phyloP scores from a whole-genome alignment of 2,888 invertebrate species.

The Monochamus alternatus region DNA sequence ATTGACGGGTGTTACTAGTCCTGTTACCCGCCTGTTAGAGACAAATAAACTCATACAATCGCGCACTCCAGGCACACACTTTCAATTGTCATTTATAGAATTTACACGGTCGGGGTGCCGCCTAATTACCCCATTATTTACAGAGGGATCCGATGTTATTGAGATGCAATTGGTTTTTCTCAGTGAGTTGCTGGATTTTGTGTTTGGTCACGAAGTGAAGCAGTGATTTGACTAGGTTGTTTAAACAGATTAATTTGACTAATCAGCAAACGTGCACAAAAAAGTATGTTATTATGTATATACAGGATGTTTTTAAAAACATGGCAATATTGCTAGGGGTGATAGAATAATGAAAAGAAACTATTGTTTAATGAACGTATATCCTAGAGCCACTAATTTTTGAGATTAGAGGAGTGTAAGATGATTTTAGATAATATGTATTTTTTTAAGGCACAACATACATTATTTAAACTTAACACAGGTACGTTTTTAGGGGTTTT shows the following conservation, averaged over 20 bases:
- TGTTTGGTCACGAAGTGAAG: slow-evolving; percentile 8
- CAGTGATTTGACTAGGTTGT: background rate
- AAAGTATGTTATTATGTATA: no score
- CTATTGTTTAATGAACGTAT: no score
- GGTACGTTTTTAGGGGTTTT: no score
- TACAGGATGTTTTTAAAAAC: no score
- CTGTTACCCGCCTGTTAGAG: slow-evolving; percentile 62
- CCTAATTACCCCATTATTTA: slow-evolving; percentile 53
- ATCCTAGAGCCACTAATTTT: no score
- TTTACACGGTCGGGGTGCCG: slow-evolving; percentile 56
- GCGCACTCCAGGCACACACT: slow-evolving; percentile 48
- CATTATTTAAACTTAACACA: no score
- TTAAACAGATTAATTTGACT: background rate
- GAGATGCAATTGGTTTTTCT: slow-evolving; percentile 44
- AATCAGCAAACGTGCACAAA: background rate
- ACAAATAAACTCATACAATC: slow-evolving; percentile 57
- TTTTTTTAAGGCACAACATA: no score
- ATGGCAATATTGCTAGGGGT: no score
- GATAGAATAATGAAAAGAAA: no score
- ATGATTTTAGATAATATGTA: no score
- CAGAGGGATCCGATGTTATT: slow-evolving; percentile 39
- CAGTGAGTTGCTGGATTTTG: slow-evolving; percentile 39
- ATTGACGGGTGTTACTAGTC: slow-evolving; percentile 55
- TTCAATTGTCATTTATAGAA: slow-evolving; percentile 59
- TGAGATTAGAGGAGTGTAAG: no score